Base-by-base conservation (phyloP, 2,888 invertebrate genomes). In the Rhimphoctona megacephalus region DNA sequence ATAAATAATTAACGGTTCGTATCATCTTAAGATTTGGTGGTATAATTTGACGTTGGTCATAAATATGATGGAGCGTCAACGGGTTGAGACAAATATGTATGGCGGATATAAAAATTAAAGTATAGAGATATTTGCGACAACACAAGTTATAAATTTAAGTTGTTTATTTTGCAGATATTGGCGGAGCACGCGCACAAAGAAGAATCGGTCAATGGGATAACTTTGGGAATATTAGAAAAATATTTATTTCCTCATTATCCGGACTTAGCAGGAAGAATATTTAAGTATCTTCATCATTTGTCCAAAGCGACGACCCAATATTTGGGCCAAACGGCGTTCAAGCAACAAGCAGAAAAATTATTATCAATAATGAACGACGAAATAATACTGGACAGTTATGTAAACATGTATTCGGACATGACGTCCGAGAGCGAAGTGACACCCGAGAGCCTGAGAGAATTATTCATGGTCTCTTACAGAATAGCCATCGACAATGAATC, bases 241-340 rank as follows among this genome's bases (percentile, higher is more conserved):
- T 97, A 97, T 94, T 95, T 98, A 88, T 97, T 98, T 94, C 97
- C 97, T n/a, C 96, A 96, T 92, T 97, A 97, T 93, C 95, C 96
- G 3, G 96, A 97, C 89, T 95, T 98, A 90, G 97, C 96, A 0
- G 95, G 96, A 22, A 96, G 96, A 90, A 95, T 98, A 86, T 98
- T 96, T 93, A 94, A 94, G 83, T 95, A 96, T 93, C 95, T 97
- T 88, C 96, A 96, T 91, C 93, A 93, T 36, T 95, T 95, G 88
- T 95, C 96, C 7, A 95, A 96, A 89, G 96, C 96, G 87, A 96
- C 96, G 90, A 96, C 96, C 84, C 93, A 94, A 66, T 96, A 97
- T 93, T 94, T 97, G 80, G 96, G 96, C 14, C 95, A 96, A 1
- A 94, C 96, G 6, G 95, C 95, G 17, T 98, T 98, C 94, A 96